phyloP scores from a whole-genome alignment of 2,113 vertebrate species.

The Xiphophorus couchianus region DNA sequence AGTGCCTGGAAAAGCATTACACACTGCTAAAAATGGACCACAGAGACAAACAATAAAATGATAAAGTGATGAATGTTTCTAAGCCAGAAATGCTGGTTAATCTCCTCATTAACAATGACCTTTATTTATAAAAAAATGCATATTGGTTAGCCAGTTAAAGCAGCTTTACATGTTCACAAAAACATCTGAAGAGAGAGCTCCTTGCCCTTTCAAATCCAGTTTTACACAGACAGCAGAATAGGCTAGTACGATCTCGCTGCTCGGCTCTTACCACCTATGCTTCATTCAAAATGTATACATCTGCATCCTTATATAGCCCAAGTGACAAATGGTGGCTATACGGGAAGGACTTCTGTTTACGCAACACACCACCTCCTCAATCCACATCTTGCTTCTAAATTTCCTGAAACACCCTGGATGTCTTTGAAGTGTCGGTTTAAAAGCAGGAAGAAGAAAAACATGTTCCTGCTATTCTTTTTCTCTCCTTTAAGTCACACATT shows the following conservation, averaged over 20 bases:
- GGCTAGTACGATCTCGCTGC: slow-evolving; percentile 42
- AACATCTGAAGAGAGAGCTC: slow-evolving; percentile 36
- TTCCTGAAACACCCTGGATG: slow-evolving; percentile 44
- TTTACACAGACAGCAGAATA: slow-evolving; percentile 58
- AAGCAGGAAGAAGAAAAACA: slow-evolving; percentile 7
- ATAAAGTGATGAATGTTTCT: slow-evolving; percentile 50
- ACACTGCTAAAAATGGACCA: neutral
- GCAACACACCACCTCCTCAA: slow-evolving; percentile 38
- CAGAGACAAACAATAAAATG: slow-evolving; percentile 32
- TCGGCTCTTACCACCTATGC: slow-evolving; percentile 5
- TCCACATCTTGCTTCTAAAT: slow-evolving; percentile 27
- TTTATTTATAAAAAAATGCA: slow-evolving; percentile 44
- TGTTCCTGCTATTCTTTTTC: neutral
- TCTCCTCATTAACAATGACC: slow-evolving; percentile 63
- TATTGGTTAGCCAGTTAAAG: slow-evolving; percentile 43
- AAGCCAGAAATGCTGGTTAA: slow-evolving; percentile 51
- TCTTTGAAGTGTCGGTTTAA: slow-evolving; percentile 55
- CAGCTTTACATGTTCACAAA: slow-evolving; percentile 37
- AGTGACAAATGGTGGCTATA: slow-evolving; percentile 53
- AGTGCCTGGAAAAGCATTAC: neutral
- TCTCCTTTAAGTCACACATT: slow-evolving; percentile 48
- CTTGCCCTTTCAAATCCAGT: slow-evolving; percentile 73
- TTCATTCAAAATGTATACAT: slow-evolving; percentile 23
- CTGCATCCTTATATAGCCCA: slow-evolving; percentile 41
- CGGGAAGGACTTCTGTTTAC: slow-evolving; percentile 50